A percentile compares a stretch with the other conserved stretches of the same genome.
Evolutionary conservation across 2,113 vertebrate genomes (phyloP).

Genomic region (Butorides virescens): DNA sequence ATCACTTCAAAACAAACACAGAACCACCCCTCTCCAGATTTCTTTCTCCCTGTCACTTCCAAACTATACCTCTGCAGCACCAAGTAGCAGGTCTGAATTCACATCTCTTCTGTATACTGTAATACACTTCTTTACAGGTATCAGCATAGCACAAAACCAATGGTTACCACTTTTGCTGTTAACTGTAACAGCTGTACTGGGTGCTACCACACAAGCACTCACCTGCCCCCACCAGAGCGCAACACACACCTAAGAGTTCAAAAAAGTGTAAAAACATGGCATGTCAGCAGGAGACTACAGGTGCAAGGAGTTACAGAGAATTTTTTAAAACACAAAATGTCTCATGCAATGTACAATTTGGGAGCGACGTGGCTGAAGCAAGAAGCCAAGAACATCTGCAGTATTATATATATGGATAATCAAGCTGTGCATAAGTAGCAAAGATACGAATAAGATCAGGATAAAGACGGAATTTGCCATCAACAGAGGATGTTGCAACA

Average conservation of each 20-base stretch:
- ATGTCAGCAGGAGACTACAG: background rate
- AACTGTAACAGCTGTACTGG: background rate
- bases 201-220: background rate
- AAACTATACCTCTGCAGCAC: background rate
- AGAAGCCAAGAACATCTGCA: background rate
- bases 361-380: background rate
- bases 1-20: background rate
- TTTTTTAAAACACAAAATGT: background rate
- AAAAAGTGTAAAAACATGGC: background rate
- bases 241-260: background rate
- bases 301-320: background rate
- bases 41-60: background rate
- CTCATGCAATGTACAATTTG: background rate
- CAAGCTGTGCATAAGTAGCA: background rate
- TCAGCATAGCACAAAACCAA: background rate
- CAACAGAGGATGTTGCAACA: background rate
- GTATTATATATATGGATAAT: background rate
- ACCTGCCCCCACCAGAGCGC: rapidly evolving
- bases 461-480: background rate
- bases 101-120: background rate
- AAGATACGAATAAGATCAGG: background rate
- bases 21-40: background rate
- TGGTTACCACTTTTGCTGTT: background rate
- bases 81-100: background rate
- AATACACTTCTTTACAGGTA: background rate